Evolutionary conservation across 2,888 invertebrate species (phyloP).

Genomic region (Andrena chrysosceles): DNA sequence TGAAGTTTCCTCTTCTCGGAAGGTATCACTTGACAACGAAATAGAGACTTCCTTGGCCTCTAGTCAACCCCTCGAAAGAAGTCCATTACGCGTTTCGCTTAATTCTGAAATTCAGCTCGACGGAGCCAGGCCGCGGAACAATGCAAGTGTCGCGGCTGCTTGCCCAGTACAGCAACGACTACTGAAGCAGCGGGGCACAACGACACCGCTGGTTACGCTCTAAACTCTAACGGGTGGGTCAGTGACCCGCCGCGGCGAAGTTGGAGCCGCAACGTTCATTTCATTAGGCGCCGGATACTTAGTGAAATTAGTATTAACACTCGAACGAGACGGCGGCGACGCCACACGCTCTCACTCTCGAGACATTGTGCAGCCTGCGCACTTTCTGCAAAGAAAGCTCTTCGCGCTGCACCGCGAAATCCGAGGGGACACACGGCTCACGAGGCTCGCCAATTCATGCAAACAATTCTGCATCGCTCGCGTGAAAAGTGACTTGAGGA

Average conservation of each 20-base stretch:
- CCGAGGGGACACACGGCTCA: background rate
- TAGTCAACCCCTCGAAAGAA: background rate
- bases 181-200: conserved; percentile 37
- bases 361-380: conserved; percentile 1
- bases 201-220: conserved; percentile 11
- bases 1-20: too few relatives aligned
- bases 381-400: conserved; percentile 55
- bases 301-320: conserved; percentile 70
- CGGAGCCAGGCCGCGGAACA: conserved; percentile 13
- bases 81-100: conserved; percentile 11
- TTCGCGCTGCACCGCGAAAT: conserved; percentile 40
- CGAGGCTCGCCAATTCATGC: too few relatives aligned
- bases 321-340: conserved; percentile 45
- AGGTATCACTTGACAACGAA: background rate
- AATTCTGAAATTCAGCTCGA: conserved; percentile 34
- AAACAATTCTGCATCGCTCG: too few relatives aligned
- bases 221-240: conserved; percentile 63
- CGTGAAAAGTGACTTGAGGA: too few relatives aligned
- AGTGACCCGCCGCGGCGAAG: conserved; percentile 54
- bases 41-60: background rate
- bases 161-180: conserved; percentile 46
- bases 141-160: conserved; percentile 29
- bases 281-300: conserved; percentile 67
- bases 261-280: conserved; percentile 61
- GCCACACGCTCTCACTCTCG: conserved; percentile 50